Evolutionary conservation across 2,888 invertebrate species (phyloP).

Genomic region (Leptura quadrifasciata): DNA sequence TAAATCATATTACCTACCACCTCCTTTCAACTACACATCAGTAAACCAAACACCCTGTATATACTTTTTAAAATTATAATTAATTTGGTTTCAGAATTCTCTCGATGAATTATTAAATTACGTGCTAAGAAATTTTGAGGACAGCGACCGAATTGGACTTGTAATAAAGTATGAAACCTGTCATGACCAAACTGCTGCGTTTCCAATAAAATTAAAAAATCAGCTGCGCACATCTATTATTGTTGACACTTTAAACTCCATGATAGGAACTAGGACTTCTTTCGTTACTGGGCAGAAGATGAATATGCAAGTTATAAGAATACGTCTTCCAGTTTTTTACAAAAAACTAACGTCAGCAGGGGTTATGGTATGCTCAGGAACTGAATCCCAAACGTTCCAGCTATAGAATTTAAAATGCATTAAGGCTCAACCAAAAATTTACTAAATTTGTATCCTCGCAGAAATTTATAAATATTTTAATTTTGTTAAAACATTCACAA

Average conservation of each 20-base stretch:
- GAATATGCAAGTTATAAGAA: constrained; percentile 49
- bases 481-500: too few species aligned
- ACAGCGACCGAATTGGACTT: constrained; percentile 49
- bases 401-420: too few species aligned
- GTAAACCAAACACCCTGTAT: too few species aligned
- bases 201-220: constrained; percentile 46
- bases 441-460: too few species aligned
- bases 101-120: constrained; percentile 48
- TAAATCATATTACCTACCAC: too few species aligned
- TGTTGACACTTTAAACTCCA: constrained; percentile 44
- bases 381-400: not conserved
- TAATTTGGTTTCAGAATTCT: constrained; percentile 36
- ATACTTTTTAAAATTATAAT: not conserved
- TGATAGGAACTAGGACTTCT: constrained; percentile 33
- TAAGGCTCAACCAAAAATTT: too few species aligned
- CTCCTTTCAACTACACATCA: too few species aligned
- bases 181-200: constrained; percentile 40
- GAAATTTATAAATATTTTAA: too few species aligned
- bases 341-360: constrained; percentile 35
- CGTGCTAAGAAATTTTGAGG: constrained; percentile 46
- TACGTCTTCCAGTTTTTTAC: constrained; percentile 43
- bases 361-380: not conserved
- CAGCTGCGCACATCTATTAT: constrained; percentile 39
- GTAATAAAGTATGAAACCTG: constrained; percentile 48
- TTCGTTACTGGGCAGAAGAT: constrained; percentile 46